A percentile compares a stretch with the other conserved stretches of the same genome.
These are phyloP conservation scores for Erebia epiphron DNA, from an alignment of 2,888 invertebrate species.

Conservation along the genomic window DNA sequence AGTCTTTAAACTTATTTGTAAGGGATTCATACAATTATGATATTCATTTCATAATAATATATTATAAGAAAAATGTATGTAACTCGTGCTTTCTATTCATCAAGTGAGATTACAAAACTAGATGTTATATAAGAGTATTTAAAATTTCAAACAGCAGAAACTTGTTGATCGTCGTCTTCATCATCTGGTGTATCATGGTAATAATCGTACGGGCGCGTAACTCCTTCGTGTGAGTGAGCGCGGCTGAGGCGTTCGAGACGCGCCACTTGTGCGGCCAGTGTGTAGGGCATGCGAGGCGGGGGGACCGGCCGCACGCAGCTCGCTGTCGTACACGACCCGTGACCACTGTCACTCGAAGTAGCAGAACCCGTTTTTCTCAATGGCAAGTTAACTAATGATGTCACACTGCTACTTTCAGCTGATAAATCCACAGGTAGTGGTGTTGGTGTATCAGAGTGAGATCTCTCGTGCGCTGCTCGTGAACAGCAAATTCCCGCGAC, in stretches of 20 bases:
- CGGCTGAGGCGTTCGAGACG: slow-evolving; percentile 91
- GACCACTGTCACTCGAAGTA: slow-evolving; percentile 96
- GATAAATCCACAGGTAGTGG: slow-evolving; percentile 94
- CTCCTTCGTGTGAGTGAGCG: slow-evolving; percentile 94
- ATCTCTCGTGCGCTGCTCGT: slow-evolving; percentile 91
- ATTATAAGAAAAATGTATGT: slow-evolving; percentile 64
- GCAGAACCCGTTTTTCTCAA: slow-evolving; percentile 95
- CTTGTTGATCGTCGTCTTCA: slow-evolving; percentile 80
- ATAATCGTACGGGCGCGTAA: slow-evolving; percentile 89
- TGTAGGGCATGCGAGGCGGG: slow-evolving; percentile 87
- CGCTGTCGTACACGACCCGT: slow-evolving; percentile 87
- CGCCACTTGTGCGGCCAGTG: slow-evolving; percentile 93
- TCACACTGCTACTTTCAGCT: slow-evolving; percentile 97
- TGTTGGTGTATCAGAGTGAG: slow-evolving; percentile 94
- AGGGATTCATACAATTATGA: slow-evolving; percentile 62
- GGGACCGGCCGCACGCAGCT: slow-evolving; percentile 86
- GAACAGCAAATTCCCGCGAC: slow-evolving; percentile 70
- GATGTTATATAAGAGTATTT: slow-evolving; percentile 69
- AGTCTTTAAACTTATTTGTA: slow-evolving; percentile 81
- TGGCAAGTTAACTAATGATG: slow-evolving; percentile 95
- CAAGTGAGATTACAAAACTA: slow-evolving; percentile 80
- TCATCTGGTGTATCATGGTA: slow-evolving; percentile 81
- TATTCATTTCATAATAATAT: slow-evolving; percentile 60
- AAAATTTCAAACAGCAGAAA: slow-evolving; percentile 75
- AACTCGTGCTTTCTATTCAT: slow-evolving; percentile 78